phyloP scores from a whole-genome alignment of 2,888 invertebrate genomes.

The Luffia ferchaultella region DNA sequence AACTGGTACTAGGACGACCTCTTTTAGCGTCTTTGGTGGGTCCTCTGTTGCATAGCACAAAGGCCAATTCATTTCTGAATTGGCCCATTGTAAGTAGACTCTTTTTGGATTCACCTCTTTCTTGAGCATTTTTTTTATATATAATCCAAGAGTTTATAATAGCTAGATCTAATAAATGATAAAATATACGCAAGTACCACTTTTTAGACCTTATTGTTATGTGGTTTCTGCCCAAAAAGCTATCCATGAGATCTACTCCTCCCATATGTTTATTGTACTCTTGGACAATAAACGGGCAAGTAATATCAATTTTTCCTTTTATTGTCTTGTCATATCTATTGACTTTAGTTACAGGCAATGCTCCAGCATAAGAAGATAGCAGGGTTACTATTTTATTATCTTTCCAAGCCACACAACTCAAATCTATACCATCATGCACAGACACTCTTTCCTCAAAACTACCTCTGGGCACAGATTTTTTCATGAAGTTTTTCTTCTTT shows the following conservation, averaged over 20 bases:
- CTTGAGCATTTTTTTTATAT: slow-evolving; percentile 21
- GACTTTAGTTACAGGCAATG: slow-evolving; percentile 23
- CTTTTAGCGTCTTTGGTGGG: too few species aligned
- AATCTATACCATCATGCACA: slow-evolving; percentile 20
- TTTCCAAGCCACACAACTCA: slow-evolving; percentile 25
- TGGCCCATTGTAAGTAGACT: slow-evolving; percentile 25
- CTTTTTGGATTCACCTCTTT: slow-evolving; percentile 24
- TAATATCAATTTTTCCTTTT: slow-evolving; percentile 25
- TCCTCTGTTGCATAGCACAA: slow-evolving; percentile 29
- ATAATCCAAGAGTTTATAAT: slow-evolving; percentile 26
- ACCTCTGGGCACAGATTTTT: slow-evolving; percentile 11
- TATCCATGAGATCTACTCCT: slow-evolving; percentile 29
- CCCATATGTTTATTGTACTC: slow-evolving; percentile 32
- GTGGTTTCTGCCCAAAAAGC: slow-evolving; percentile 25
- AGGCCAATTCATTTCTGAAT: slow-evolving; percentile 26
- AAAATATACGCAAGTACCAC: slow-evolving; percentile 30
- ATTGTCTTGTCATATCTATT: slow-evolving; percentile 23
- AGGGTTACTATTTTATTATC: slow-evolving; percentile 25
- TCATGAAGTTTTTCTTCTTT: slow-evolving; percentile 12
- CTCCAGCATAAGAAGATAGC: slow-evolving; percentile 21
- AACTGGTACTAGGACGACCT: too few species aligned
- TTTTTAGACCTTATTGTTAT: slow-evolving; percentile 26
- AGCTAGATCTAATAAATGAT: slow-evolving; percentile 24
- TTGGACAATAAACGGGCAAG: slow-evolving; percentile 27
- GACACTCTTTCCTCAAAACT: slow-evolving; percentile 11